Evolutionary conservation across 2,113 vertebrate species (phyloP), one percentile per base, ranked within the genome.

Genomic region (Petrocephalus microphthalmus): DNA sequence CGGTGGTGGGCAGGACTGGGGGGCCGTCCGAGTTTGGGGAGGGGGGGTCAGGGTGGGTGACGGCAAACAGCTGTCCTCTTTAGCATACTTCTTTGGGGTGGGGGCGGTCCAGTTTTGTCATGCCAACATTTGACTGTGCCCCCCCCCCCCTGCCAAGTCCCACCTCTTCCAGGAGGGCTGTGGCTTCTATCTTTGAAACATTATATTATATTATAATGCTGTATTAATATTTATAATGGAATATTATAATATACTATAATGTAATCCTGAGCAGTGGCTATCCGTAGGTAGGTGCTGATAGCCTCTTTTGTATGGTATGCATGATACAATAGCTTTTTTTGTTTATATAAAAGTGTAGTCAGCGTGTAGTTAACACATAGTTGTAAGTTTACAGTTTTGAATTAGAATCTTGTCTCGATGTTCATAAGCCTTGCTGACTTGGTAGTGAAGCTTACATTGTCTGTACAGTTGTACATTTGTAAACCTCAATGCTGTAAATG

Each of bases 391-490:
- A 97, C 96, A 96, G 95, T 97, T 97, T 92, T 94, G 85, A 88
- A 90, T 74, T 78, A 52, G 84, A 94, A 94, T 95, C 94, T 97
- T 89, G 93, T 97, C 95, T 97, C 93, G 90, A 93, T 97, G 97
- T 97, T 97, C 95, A 97, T 94, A 95, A 96, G 96, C 97, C 96
- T 97, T 97, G 97, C 97, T 97, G 96, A 97, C 97, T 97, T 96
- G 95, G 95, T 98, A 97, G 97, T 97, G 95, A 97, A 92, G 94
- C 96, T 97, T 96, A 95, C 96, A 96, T 95, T 94, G 96, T 97
- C 96, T 99, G 98, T 99, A 99, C 97, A 99, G 97, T 97, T 99
- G 98, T 99, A 99, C 97, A 99, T 99, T 99, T 99, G 98, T 99
- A 99, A 99, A 98, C 97, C 97, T 98, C 97, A 95, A 97, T 96